Conservation (phyloP, 2,797 vertebrate genomes). For the Platyrinchus mystaceus region DNA sequence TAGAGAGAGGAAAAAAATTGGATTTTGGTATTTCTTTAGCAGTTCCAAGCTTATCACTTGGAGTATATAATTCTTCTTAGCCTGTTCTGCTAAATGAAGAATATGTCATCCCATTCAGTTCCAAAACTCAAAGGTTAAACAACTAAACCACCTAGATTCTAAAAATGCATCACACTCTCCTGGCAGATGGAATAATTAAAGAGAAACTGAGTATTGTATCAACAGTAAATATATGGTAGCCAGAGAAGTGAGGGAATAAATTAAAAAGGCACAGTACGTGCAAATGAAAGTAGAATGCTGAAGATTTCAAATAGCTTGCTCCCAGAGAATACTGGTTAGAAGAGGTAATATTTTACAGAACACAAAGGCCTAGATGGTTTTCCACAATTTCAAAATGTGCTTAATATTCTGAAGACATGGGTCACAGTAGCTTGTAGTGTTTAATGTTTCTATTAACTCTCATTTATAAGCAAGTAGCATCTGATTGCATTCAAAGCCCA, state of each 20-base stretch:
- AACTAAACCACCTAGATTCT: slow-evolving; percentile 21
- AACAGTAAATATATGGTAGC: slow-evolving; percentile 23
- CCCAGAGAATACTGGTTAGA: background rate
- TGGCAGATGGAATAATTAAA: slow-evolving; percentile 59
- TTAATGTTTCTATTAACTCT: slow-evolving; percentile 52
- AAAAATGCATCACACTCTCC: slow-evolving; percentile 19
- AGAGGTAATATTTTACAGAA: slow-evolving; percentile 8
- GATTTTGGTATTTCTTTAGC: slow-evolving; percentile 60
- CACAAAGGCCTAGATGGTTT: background rate
- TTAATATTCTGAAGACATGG: slow-evolving; percentile 32
- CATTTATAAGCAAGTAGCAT: slow-evolving; percentile 57
- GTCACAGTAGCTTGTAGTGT: background rate
- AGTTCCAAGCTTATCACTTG: slow-evolving; percentile 56
- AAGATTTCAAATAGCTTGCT: slow-evolving; percentile 24
- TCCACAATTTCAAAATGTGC: slow-evolving; percentile 21
- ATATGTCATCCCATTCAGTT: slow-evolving; percentile 33
- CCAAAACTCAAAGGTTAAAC: slow-evolving; percentile 54
- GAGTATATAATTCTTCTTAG: slow-evolving; percentile 55
- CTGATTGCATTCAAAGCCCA: slow-evolving; percentile 23
- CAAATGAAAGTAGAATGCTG: background rate
- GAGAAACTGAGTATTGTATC: background rate
- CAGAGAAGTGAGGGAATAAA: slow-evolving; percentile 24
- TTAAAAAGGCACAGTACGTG: background rate
- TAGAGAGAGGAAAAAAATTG: slow-evolving; percentile 47
- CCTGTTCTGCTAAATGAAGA: slow-evolving; percentile 30